Evolutionary conservation across 2,797 vertebrate genomes (phyloP), one percentile per base, ranked within the genome.

Genomic region (Anguilla obscura): DNA sequence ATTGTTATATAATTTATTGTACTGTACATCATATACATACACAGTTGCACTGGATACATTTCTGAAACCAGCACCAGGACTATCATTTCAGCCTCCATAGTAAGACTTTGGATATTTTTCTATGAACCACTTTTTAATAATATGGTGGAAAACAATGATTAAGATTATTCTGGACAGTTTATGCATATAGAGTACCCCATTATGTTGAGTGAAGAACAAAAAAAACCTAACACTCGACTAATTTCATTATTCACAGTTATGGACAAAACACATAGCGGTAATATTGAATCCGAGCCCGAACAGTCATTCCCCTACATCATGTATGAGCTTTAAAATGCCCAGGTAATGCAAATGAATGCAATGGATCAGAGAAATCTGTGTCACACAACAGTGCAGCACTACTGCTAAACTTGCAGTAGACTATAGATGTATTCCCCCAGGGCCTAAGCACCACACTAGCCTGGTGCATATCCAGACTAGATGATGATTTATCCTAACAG

Each of bases 161-260:
- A 79, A 40, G 74, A 79, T 40, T 1, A 79, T 79, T 79, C 33
- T 45, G 33, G 74, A 79, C 14, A 45, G 74, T 79, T 45, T 40
- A 21, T 79, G 74, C 74, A 79, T 45, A 18, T 40, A 45, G 12
- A 40, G 74, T 18, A 16, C 33, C 74, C 74, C 74, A 45, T 79
- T 50, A n/a, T 50, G 14, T 48, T 24, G 24, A 50, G 45, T 4
- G 33, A 21, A 79, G 33, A 79, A 45, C 5, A 45, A 40, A 79
- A 79, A 45, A 79, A 40, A 16, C 10, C 27, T 33, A 30, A 74
- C 4, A 40, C 74, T 18, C 40, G 16, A 24, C 74, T 82, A 82
- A 82, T 82, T 82, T 82, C 18, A 24, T 82, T 82, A 50, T 82
- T 82, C 18, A 82, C 45, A 82, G 18, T 48, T 82, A 48, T n/a